These are phyloP conservation scores for Papilio glaucus DNA, from an alignment of 1,140 invertebrate species.

Conservation along the genomic window DNA sequence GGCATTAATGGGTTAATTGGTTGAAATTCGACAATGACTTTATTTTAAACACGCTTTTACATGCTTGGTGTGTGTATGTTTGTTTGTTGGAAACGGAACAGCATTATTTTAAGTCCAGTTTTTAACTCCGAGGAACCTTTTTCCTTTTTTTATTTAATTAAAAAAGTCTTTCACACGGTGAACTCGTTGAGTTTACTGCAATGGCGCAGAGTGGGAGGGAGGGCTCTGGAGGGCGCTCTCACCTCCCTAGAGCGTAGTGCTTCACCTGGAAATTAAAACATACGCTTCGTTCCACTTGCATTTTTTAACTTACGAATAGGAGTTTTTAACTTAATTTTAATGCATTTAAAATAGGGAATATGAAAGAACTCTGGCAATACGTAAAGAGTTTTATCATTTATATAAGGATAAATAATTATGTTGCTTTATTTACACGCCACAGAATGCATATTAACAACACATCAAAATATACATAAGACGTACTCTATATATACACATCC, in stretches of 20 bases:
- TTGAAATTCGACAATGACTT: no score
- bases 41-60: no score
- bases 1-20: no score
- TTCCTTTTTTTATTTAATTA: constrained; percentile 24
- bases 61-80: no score
- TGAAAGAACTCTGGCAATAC: no score
- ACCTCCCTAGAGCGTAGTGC: neutral
- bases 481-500: no score
- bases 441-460: no score
- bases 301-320: neutral
- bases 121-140: neutral
- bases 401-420: no score
- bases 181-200: constrained; percentile 33
- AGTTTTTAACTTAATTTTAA: constrained; percentile 3
- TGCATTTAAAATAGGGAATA: no score
- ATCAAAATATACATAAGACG: no score
- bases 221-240: constrained; percentile 6
- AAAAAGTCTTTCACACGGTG: constrained; percentile 23
- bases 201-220: constrained; percentile 18
- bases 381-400: no score
- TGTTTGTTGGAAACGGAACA: neutral
- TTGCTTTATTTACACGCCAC: no score
- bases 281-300: neutral
- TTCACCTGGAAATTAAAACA: constrained; percentile 14
- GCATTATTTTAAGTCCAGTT: neutral